Evolutionary conservation across 2,113 vertebrate genomes (phyloP), one percentile per base, ranked within the genome.

Genomic region (Caranx ignobilis): DNA sequence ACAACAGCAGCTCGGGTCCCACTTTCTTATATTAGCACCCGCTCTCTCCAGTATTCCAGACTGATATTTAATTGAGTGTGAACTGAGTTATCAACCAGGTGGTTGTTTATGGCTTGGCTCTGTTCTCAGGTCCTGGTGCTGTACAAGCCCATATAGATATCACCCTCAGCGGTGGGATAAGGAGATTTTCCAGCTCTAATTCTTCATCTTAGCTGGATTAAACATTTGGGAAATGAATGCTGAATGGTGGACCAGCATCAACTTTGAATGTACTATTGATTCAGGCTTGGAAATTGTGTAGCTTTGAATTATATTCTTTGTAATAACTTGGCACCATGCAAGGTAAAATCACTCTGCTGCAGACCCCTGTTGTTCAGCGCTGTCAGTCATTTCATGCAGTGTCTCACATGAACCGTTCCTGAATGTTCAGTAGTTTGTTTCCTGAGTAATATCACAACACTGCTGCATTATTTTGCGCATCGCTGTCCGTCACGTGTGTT

Each of bases 121-220:
- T 71, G 59, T 81, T 63, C 16, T 35, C 19, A 15, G 72, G 86
- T 73, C 72, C 73, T 56, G 77, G 21, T 79, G 83, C 74, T 75
- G 32, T 64, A 66, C 45, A 41, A 79, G 76, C 60, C 78, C 77
- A 43, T 83, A 82, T 79, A 85, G 79, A 90, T 91, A 78, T 88
- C 80, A 71, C 75, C 66, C 71, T 84, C 76, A 61, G 59, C 15
- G 63, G 56, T 77, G 83, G 86, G 85, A 83, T 85, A 82, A 89
- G 79, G 71, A 76, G 79, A 90, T 90, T 90, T 89, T 86, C 73
- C 34, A 35, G 75, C 79, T 85, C 57, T 77, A 90, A 91, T 90
- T 86, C 77, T 86, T 74, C 80, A 76, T 93, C 73, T 87, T 90
- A 81, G 82, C 81, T 88, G 81, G 91, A 91, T 91, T 91, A 91